phyloP scores from a whole-genome alignment of 2,797 vertebrate genomes.

The Diglossa cyanea region DNA sequence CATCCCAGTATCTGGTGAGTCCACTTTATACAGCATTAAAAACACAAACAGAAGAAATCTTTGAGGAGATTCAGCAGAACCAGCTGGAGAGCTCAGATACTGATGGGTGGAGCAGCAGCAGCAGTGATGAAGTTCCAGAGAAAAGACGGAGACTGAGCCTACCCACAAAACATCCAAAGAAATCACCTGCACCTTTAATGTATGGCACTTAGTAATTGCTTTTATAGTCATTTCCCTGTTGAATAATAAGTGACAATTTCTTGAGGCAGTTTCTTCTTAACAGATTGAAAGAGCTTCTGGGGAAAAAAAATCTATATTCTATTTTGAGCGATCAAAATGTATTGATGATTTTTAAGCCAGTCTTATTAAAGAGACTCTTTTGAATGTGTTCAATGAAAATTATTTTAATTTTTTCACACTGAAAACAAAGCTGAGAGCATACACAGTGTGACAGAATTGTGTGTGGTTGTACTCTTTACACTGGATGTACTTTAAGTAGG shows the following conservation, averaged over 20 bases:
- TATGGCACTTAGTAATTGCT: constrained; percentile 66
- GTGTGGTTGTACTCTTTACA: neutral
- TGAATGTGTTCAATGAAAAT: neutral
- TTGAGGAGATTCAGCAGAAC: constrained; percentile 65
- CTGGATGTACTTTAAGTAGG: neutral
- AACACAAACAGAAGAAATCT: constrained; percentile 75
- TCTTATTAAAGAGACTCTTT: neutral
- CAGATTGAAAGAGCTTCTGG: neutral
- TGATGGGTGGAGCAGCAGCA: constrained; percentile 63
- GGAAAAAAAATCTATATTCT: neutral
- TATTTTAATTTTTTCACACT: neutral
- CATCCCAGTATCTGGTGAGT: constrained; percentile 83
- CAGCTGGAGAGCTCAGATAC: constrained; percentile 52
- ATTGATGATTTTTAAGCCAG: neutral
- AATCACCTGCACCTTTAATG: constrained; percentile 46
- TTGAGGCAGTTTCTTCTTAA: neutral
- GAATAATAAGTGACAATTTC: neutral
- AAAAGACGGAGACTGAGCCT: constrained; percentile 82
- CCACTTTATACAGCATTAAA: constrained; percentile 84
- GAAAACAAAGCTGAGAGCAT: neutral
- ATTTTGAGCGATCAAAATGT: neutral
- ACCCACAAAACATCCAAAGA: constrained; percentile 59
- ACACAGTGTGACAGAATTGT: neutral
- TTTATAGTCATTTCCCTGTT: neutral
- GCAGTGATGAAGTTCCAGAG: constrained; percentile 77